phyloP scores from a whole-genome alignment of 2,888 invertebrate genomes.

The Neoscelio sp. region DNA sequence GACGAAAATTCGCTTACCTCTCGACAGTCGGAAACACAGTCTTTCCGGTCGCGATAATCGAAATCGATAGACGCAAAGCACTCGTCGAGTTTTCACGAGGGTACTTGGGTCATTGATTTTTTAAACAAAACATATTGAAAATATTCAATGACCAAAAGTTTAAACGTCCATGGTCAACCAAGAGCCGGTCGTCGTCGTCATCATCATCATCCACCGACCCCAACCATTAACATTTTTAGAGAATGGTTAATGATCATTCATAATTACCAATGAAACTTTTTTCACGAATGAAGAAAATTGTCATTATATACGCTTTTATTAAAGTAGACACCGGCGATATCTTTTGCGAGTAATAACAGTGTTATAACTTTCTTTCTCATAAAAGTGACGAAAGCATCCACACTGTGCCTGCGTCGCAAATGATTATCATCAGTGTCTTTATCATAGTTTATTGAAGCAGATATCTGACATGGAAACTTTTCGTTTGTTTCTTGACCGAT shows the following conservation, averaged over 20 bases:
- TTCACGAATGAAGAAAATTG: too few relatives aligned
- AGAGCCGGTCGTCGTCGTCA: too few relatives aligned
- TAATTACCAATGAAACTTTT: too few relatives aligned
- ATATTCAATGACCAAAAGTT: too few relatives aligned
- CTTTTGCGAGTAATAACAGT: not conserved
- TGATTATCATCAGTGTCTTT: conserved; percentile 33
- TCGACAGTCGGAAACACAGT: conserved; percentile 52
- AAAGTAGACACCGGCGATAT: not conserved
- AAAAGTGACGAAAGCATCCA: conserved; percentile 16
- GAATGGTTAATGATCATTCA: too few relatives aligned
- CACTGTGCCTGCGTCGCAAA: conserved; percentile 4
- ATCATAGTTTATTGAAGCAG: conserved; percentile 31
- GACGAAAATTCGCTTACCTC: conserved; percentile 52
- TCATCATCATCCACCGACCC: too few relatives aligned
- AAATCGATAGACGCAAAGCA: conserved; percentile 44
- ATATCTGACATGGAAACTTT: conserved; percentile 52
- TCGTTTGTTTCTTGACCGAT: conserved; percentile 54
- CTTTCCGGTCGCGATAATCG: conserved; percentile 48
- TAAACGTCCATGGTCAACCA: too few relatives aligned
- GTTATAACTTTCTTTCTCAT: conserved; percentile 19
- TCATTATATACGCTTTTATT: too few relatives aligned
- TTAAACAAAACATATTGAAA: too few relatives aligned
- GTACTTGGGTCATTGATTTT: too few relatives aligned
- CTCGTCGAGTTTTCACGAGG: too few relatives aligned
- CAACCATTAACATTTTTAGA: too few relatives aligned